Conservation (phyloP, 2,888 invertebrate genomes). For the Nephrotoma appendiculata region DNA sequence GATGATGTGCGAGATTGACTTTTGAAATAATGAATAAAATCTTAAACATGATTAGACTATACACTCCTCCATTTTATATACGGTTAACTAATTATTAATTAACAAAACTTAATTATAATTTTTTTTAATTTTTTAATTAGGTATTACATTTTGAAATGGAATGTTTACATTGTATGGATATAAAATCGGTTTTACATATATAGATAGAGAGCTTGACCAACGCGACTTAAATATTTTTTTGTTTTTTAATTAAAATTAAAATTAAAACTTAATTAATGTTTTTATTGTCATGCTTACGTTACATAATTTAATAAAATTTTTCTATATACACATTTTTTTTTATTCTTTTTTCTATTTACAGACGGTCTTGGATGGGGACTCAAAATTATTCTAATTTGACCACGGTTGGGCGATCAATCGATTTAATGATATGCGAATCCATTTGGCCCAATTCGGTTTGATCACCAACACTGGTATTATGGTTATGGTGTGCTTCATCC, state of each 20-base stretch:
- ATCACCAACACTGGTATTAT: constrained; percentile 12
- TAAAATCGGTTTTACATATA: not conserved
- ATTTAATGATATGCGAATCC: not conserved
- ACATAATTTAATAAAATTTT: not conserved
- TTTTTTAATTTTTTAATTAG: too few relatives aligned
- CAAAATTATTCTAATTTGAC: constrained; percentile 26
- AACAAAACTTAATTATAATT: not conserved
- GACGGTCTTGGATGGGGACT: not conserved
- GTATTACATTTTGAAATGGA: not conserved
- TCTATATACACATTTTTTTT: not conserved
- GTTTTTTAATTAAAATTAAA: not conserved
- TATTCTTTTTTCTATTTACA: not conserved
- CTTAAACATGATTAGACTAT: not conserved
- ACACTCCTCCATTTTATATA: not conserved
- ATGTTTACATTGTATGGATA: not conserved
- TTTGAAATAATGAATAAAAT: not conserved
- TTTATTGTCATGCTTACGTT: not conserved
- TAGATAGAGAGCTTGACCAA: not conserved
- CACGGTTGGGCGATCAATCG: constrained; percentile 26
- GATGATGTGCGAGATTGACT: not conserved
- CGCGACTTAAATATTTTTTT: not conserved
- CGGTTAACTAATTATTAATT: not conserved
- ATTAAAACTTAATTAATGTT: not conserved
- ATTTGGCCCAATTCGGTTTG: constrained; percentile 5
- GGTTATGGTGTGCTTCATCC: constrained; percentile 15